phyloP scores from a whole-genome alignment of 2,113 vertebrate genomes.

The Geococcyx californianus region DNA sequence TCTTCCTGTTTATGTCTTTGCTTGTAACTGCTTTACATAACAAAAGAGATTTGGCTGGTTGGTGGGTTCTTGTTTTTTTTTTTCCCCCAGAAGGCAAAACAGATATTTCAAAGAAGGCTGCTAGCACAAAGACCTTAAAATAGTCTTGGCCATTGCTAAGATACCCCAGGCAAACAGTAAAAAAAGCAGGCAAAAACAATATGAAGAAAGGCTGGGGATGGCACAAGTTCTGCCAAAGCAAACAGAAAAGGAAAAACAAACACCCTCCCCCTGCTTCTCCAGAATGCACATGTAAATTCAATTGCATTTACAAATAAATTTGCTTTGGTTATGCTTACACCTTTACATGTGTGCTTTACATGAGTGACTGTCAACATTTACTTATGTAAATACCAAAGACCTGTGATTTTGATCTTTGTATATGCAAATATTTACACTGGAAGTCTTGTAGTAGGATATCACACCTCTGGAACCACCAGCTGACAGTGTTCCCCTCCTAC shows the following conservation, averaged over 20 bases:
- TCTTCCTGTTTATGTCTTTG: not conserved
- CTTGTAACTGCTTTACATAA: not conserved
- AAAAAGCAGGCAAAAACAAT: not conserved
- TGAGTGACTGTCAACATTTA: slow-evolving; percentile 60
- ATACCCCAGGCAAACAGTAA: not conserved
- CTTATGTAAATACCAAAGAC: slow-evolving; percentile 46
- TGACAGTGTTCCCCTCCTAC: not conserved
- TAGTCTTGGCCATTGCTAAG: not conserved
- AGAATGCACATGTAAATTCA: slow-evolving; percentile 41
- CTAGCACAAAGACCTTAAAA: not conserved
- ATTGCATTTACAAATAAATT: slow-evolving; percentile 54
- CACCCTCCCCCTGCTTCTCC: not conserved
- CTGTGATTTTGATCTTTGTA: slow-evolving; percentile 53
- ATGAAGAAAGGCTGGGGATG: slow-evolving; percentile 6
- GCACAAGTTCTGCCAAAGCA: slow-evolving; percentile 41
- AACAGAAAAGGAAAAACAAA: slow-evolving; percentile 51
- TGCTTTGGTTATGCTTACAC: slow-evolving; percentile 44
- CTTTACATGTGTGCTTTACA: slow-evolving; percentile 51
- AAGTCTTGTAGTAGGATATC: slow-evolving; percentile 29
- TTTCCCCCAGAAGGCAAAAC: not conserved
- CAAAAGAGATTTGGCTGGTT: not conserved
- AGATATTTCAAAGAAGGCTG: not conserved
- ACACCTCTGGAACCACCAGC: slow-evolving; percentile 38
- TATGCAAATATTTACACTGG: slow-evolving; percentile 60
- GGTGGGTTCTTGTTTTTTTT: not conserved